Conservation (phyloP, 1,140 invertebrate genomes). For the Micrasema minimum region DNA sequence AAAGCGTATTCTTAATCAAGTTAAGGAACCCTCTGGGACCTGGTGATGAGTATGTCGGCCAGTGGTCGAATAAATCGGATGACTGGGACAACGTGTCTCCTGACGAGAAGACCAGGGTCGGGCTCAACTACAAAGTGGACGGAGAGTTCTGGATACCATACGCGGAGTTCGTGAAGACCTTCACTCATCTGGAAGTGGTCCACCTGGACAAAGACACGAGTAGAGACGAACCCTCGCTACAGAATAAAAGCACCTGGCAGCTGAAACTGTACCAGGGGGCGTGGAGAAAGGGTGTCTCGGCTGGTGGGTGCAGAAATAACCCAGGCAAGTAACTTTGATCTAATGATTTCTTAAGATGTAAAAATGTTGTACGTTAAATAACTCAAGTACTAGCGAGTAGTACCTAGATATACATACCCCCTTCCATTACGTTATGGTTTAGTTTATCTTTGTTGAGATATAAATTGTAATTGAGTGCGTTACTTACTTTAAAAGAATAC, state of each 20-base stretch:
- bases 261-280: conserved; percentile 85
- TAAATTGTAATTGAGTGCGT: too few species aligned
- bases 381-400: too few species aligned
- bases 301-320: conserved; percentile 91
- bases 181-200: conserved; percentile 86
- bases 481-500: too few species aligned
- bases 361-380: too few species aligned
- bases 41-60: conserved; percentile 76
- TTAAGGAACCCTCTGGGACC: conserved; percentile 78
- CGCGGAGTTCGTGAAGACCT: conserved; percentile 85
- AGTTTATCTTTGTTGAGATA: too few species aligned
- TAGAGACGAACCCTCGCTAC: conserved; percentile 82
- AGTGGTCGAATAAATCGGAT: conserved; percentile 75
- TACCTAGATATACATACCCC: too few species aligned
- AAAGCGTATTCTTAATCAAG: conserved; percentile 78
- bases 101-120: conserved; percentile 78
- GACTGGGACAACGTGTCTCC: conserved; percentile 82
- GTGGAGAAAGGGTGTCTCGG: conserved; percentile 90
- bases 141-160: conserved; percentile 92
- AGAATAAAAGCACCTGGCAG: conserved; percentile 84
- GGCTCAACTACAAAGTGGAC: conserved; percentile 73
- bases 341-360: too few species aligned
- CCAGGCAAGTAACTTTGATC: conserved; percentile 68
- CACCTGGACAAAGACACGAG: conserved; percentile 89
- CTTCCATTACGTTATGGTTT: too few species aligned